phyloP scores from a whole-genome alignment of 1,140 invertebrate genomes.

The Nylanderia fulva region DNA sequence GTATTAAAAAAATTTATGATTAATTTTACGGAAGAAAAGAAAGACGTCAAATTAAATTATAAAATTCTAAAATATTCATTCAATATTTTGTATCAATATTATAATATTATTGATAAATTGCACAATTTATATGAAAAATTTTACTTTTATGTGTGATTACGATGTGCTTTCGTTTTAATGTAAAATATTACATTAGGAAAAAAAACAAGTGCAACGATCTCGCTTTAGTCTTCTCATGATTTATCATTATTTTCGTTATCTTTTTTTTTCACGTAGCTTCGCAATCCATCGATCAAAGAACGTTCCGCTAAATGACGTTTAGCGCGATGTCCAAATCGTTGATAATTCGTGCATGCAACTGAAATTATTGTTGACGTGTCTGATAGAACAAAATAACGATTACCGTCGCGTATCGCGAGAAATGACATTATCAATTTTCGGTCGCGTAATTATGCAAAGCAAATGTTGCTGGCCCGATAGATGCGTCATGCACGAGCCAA shows the following conservation, averaged over 20 bases:
- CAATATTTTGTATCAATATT: too few species aligned
- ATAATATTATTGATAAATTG: too few species aligned
- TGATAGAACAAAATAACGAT: conserved; percentile 66
- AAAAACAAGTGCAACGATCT: not conserved
- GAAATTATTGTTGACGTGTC: conserved; percentile 55
- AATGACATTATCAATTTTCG: conserved; percentile 63
- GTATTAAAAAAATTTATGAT: not conserved
- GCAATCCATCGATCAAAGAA: not conserved
- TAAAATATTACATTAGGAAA: not conserved
- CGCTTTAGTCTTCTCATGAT: not conserved
- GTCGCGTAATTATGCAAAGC: conserved; percentile 70
- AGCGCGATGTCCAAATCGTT: conserved; percentile 19
- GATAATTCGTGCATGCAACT: conserved; percentile 39
- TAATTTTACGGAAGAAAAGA: not conserved
- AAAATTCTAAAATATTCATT: too few species aligned
- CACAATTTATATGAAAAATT: not conserved
- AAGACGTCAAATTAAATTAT: too few species aligned
- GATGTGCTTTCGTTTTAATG: not conserved
- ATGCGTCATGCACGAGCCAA: conserved; percentile 59
- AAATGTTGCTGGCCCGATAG: conserved; percentile 66
- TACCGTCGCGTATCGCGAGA: conserved; percentile 52
- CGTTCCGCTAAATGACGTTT: conserved; percentile 28
- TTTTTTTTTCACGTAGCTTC: not conserved
- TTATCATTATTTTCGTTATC: conserved; percentile 19
- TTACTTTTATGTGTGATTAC: not conserved